phyloP scores from a whole-genome alignment of 1,140 invertebrate genomes.

The Bactericera cockerelli region DNA sequence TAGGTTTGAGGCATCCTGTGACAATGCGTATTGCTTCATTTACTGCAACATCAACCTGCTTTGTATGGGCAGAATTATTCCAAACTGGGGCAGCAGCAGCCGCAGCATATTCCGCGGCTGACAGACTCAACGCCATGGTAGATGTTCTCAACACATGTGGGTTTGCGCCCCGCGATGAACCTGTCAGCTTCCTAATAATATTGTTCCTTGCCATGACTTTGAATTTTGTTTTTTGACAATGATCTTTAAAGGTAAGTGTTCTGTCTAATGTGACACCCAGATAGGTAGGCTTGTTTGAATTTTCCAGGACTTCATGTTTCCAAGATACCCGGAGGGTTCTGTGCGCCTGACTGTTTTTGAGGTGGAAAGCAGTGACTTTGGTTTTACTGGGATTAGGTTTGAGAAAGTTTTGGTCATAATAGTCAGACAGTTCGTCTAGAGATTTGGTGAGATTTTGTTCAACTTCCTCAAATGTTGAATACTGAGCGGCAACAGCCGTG shows the following conservation, averaged over 20 bases:
- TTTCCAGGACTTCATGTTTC: slow-evolving; percentile 9
- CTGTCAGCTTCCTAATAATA: slow-evolving; percentile 2
- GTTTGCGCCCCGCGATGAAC: slow-evolving; percentile 3
- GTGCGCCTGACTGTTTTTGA: slow-evolving; percentile 6
- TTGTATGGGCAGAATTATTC: slow-evolving; percentile 8
- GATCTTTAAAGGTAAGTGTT: slow-evolving; percentile 11
- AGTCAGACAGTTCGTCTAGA: not conserved
- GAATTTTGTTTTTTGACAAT: slow-evolving; percentile 7
- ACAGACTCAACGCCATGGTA: slow-evolving; percentile 7
- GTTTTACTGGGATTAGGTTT: slow-evolving; percentile 4
- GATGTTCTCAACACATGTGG: slow-evolving; percentile 10
- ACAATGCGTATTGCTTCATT: slow-evolving; percentile 8
- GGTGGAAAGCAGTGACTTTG: slow-evolving; percentile 8
- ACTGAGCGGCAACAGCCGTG: not conserved
- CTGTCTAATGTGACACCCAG: slow-evolving; percentile 10
- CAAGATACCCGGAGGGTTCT: not conserved
- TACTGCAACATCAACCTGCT: slow-evolving; percentile 8
- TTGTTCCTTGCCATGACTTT: slow-evolving; percentile 7
- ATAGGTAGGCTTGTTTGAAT: slow-evolving; percentile 11
- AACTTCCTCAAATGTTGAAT: not conserved
- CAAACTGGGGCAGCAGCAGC: too few species aligned
- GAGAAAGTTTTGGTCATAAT: not conserved
- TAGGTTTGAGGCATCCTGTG: slow-evolving; percentile 11
- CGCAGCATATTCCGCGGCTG: slow-evolving; percentile 12
- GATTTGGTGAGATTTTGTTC: not conserved